Percentiles rank a stretch among this genome's conserved stretches.
Conservation (phyloP, 2,888 invertebrate genomes). For the Sepioteuthis lessoniana region DNA sequence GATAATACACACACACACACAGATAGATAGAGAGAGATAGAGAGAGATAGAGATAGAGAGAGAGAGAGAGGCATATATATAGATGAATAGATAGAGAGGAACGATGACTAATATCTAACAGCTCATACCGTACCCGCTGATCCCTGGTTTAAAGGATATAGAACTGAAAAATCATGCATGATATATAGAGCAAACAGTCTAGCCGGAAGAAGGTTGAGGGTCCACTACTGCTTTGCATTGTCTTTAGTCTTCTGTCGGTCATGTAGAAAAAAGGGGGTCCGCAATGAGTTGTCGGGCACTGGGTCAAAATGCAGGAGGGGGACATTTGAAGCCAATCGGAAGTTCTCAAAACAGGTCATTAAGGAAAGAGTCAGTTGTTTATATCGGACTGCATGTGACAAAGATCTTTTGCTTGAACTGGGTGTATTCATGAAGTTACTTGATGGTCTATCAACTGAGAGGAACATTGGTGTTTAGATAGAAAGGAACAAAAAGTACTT, state of each 20-base stretch:
- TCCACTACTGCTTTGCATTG: background rate
- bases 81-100: too few species aligned
- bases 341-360: slow-evolving; percentile 4
- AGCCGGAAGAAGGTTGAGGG: background rate
- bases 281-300: background rate
- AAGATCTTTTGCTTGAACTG: background rate
- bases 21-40: too few species aligned
- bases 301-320: background rate
- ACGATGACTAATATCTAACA: background rate
- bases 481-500: too few species aligned
- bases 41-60: too few species aligned
- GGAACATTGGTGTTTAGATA: background rate
- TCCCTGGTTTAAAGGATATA: background rate
- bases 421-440: background rate
- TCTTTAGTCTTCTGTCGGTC: background rate
- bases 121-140: background rate
- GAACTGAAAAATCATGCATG: background rate
- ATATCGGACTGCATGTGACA: background rate
- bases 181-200: slow-evolving; percentile 33
- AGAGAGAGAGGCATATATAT: too few species aligned
- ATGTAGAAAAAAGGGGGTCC: background rate
- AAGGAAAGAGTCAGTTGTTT: background rate
- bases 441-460: background rate
- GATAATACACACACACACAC: too few species aligned
- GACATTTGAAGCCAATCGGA: background rate